phyloP scores from a whole-genome alignment of 2,797 vertebrate species.

The Psittacula derbiana region DNA sequence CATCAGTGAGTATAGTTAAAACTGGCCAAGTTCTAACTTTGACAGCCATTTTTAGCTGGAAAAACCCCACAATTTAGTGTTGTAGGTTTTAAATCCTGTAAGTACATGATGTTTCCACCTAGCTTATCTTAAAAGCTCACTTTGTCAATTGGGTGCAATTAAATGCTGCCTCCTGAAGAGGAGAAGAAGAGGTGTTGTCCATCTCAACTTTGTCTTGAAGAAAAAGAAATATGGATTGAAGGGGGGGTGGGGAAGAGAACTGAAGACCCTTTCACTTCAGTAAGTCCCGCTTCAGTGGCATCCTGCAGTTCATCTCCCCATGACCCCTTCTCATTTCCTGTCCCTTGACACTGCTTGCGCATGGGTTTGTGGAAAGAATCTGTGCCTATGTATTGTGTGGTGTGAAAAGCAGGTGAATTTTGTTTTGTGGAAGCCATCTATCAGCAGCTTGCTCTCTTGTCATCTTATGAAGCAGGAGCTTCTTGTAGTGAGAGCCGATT shows the following conservation, averaged over 20 bases:
- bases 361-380: neutral
- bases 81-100: neutral
- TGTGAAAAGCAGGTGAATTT: neutral
- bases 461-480: neutral
- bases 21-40: neutral
- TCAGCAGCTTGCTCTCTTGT: neutral
- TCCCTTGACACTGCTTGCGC: accelerated
- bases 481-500: neutral
- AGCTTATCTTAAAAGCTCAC: neutral
- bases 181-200: neutral
- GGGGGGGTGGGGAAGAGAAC: neutral
- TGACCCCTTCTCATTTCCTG: neutral
- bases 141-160: neutral
- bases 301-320: accelerated
- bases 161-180: neutral
- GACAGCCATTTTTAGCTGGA: neutral
- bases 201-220: neutral
- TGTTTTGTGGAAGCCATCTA: neutral
- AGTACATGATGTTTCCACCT: neutral
- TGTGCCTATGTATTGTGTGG: accelerated
- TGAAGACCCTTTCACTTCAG: accelerated
- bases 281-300: neutral
- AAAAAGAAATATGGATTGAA: neutral
- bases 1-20: neutral
- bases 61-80: neutral